Percentiles rank a stretch among this genome's conserved stretches.
phyloP scores from a whole-genome alignment of 1,140 invertebrate species.

The Forficula auricularia region DNA sequence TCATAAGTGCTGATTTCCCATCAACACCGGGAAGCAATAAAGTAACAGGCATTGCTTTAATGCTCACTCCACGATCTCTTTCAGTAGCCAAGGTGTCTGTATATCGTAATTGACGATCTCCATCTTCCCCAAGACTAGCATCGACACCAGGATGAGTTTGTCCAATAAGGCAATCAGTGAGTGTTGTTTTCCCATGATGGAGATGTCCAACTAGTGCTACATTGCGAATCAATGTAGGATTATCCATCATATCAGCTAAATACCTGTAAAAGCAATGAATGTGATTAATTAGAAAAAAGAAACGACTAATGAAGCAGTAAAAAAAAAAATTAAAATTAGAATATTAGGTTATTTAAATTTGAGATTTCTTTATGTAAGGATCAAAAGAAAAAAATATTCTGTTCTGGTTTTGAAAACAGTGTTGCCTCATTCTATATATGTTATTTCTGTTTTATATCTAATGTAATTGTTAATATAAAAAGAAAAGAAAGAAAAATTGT shows the following conservation, averaged over 20 bases:
- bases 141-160: constrained; percentile 88
- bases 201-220: constrained; percentile 91
- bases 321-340: constrained; percentile 7
- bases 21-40: constrained; percentile 84
- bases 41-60: constrained; percentile 90
- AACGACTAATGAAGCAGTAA: too few species aligned
- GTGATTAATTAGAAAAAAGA: constrained; percentile 1
- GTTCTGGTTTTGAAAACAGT: too few species aligned
- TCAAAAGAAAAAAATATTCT: too few species aligned
- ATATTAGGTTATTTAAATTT: constrained; percentile 5
- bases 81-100: constrained; percentile 97
- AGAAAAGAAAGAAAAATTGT: too few species aligned
- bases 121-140: constrained; percentile 29
- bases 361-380: too few species aligned
- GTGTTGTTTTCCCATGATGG: constrained; percentile 98
- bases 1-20: constrained; percentile 86
- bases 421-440: too few species aligned
- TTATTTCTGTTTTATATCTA: too few species aligned
- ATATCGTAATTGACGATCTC: constrained; percentile 70
- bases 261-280: constrained; percentile 36
- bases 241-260: constrained; percentile 95
- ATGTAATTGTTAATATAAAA: too few species aligned
- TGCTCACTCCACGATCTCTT: constrained; percentile 92
- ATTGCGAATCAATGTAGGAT: constrained; percentile 84
- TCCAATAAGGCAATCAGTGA: constrained; percentile 90